Base-by-base conservation (phyloP, 2,888 invertebrate genomes). In the Xestobium rufovillosum region DNA sequence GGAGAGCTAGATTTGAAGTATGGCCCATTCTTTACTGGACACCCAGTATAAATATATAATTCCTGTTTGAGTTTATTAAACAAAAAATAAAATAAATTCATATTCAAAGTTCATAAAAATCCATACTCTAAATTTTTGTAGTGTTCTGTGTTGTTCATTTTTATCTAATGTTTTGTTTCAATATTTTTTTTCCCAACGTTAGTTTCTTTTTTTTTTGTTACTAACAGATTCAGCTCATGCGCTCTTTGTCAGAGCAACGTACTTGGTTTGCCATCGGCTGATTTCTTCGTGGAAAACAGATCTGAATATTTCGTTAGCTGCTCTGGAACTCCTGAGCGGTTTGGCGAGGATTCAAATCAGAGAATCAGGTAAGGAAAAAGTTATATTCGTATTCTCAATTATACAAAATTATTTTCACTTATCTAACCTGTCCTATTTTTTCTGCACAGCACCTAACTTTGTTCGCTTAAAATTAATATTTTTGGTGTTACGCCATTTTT, bases 231-330 rank as follows among this genome's bases (percentile, higher is more conserved):
- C 84, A 31, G 85, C 86, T 0, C 83, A 85, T 60, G 90, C 90
- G 2, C 65, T 96, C 44, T 94, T 94, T 56, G 89, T 92, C 1
- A 78, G 90, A 41, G 89, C 94, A 4, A 91, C 92, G 0, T 91
- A 92, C 59, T 72, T 95, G 53, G 92, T 95, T 23, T 96, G 94
- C 59, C 94, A 94, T 65, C 82, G 92, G 13, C 72, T 96, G 40
- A 94, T 94, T 59, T 91, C 92, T 0, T 87, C 91, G 0, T 96
- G 95, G 95, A 95, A 92, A 68, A 83, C 87, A 0, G 95, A 96
- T 66, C 70, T 95, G 41, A 92, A 91, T 60, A 87, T 94, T 25
- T 94, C 94, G 0, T 67, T 96, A 37, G 94, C 95, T 1, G 95
- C 95, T 0, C 68, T 96, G 43, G 96, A 96, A 64, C 74, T 95